Evolutionary conservation across 2,888 invertebrate species (phyloP), one percentile per base, ranked within the genome.

Genomic region (Rhyacophila evoluta): DNA sequence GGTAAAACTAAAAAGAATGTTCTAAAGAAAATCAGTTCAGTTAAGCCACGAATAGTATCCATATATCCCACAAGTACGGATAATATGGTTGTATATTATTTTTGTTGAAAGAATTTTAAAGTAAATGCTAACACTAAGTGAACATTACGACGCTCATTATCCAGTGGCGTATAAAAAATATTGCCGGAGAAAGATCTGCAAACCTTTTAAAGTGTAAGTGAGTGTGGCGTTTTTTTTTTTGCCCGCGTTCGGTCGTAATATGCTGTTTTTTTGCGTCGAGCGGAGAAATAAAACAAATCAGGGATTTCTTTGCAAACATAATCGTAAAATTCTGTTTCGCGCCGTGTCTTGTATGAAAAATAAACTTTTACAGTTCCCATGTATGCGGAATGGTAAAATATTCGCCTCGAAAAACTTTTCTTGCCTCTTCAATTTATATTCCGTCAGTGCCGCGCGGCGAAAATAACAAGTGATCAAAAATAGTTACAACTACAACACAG

Each of bases 341-440:
- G 55, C 55, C 55, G 55, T 55, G 55, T 55, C 55, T 55, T 19
- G 55, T 55, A 55, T 55, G 55, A 55, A 55, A 55, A 55, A 55
- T 55, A 55, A 55, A 55, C 55, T 55, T 55, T 55, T 55, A 55
- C 55, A 55, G 55, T 55, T 19, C 8, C 19, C 19, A 55, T 55
- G 55, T 55, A 25, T 55, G 8, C 55, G 19, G 55, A 55, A 55
- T 55, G 55, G 55, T 55, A 25, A 55, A 55, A 55, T 55, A 55
- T 55, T 55, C 55, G 55, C 55, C 55, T 55, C 19, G 25, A 15
- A 55, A 39, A 55, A 55, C 55, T 55, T 55, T 55, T 8, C 19
- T 55, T 55, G 55, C 55, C 55, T 55, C 25, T 55, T 55, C 55
- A 19, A 55, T 55, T 55, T 55, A 55, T 55, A 55, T 25, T 55